Evolutionary conservation across 2,888 invertebrate species (phyloP).

Genomic region (Ennomos quercinarius): DNA sequence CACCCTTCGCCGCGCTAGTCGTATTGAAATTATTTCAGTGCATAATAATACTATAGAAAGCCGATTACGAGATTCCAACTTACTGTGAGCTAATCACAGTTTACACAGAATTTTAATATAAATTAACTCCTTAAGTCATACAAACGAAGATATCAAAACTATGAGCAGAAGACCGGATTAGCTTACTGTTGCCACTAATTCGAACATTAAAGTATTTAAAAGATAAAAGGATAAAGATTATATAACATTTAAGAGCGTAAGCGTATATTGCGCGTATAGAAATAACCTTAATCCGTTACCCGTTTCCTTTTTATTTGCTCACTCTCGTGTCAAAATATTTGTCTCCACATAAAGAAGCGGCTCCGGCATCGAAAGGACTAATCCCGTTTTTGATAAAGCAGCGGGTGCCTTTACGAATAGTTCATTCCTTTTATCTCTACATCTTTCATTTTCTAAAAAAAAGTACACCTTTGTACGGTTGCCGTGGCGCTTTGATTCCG

Average conservation of each 20-base stretch:
- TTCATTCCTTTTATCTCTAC: slow-evolving; percentile 74
- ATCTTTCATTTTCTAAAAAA: slow-evolving; percentile 63
- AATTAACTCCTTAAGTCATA: not conserved
- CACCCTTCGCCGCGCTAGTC: too few species aligned
- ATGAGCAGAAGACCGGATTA: slow-evolving; percentile 27
- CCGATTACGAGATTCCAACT: too few species aligned
- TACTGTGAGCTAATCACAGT: too few species aligned
- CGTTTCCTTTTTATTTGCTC: slow-evolving; percentile 66
- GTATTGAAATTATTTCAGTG: too few species aligned
- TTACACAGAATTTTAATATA: too few species aligned
- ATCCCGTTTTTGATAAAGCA: slow-evolving; percentile 82
- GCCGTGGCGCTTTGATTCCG: slow-evolving; percentile 80
- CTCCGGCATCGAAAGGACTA: slow-evolving; percentile 69
- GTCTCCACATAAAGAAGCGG: slow-evolving; percentile 63
- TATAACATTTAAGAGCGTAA: slow-evolving; percentile 46
- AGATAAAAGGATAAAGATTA: slow-evolving; percentile 40
- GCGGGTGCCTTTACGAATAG: slow-evolving; percentile 80
- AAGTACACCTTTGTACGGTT: slow-evolving; percentile 71
- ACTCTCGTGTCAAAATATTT: slow-evolving; percentile 80
- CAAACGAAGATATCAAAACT: slow-evolving; percentile 8
- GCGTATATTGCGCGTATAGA: slow-evolving; percentile 51
- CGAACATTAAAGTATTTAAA: slow-evolving; percentile 19
- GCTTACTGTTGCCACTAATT: slow-evolving; percentile 9
- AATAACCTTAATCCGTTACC: slow-evolving; percentile 65
- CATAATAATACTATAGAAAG: too few species aligned